Base-by-base conservation (phyloP, 2,797 vertebrate species). In the Enteromius anoplus region DNA sequence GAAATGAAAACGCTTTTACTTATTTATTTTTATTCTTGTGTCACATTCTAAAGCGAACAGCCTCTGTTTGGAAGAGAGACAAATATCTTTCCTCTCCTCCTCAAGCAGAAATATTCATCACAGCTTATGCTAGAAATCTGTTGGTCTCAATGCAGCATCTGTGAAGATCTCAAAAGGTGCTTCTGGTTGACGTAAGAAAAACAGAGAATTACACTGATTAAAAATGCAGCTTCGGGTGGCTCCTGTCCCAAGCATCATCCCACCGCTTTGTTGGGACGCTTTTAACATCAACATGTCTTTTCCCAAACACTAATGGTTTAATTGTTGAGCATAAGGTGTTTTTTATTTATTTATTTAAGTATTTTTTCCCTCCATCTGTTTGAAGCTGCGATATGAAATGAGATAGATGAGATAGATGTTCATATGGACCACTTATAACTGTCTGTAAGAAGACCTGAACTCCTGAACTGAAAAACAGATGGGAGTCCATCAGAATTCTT, bases 141-240 rank as follows among this genome's bases (percentile, higher is more conserved):
- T 84, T 87, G 88, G 81, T 89, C 84, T 85, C 83, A 85, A 82
- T 47, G 84, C 53, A 47, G 42, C 69, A 65, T 84, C 84, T 80
- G 75, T 23, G 53, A 60, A 78, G 71, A 81, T 60, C 70, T 87
- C 47, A 82, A 86, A 88, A 89, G 76, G 82, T 86, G 83, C 84
- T 89, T 89, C 88, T 89, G 89, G 92, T 88, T 84, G 86, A 79
- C 90, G 88, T 90, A 85, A 65, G 84, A 85, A 89, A 84, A 87
- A 86, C 75, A 91, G 91, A 91, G 93, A 93, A 92, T 91, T 92
- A 90, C 92, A 90, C 87, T 92, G 92, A 93, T 94, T 93, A 90
- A 93, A 89, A 81, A 76, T 83, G 86, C 71, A 89, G 87, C 91
- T 91, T 90, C 84, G 90, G 89, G 84, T 90, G 89, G 90, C 92